Evolutionary conservation across 2,113 vertebrate genomes (phyloP).

Genomic region (Calyptomena viridis): DNA sequence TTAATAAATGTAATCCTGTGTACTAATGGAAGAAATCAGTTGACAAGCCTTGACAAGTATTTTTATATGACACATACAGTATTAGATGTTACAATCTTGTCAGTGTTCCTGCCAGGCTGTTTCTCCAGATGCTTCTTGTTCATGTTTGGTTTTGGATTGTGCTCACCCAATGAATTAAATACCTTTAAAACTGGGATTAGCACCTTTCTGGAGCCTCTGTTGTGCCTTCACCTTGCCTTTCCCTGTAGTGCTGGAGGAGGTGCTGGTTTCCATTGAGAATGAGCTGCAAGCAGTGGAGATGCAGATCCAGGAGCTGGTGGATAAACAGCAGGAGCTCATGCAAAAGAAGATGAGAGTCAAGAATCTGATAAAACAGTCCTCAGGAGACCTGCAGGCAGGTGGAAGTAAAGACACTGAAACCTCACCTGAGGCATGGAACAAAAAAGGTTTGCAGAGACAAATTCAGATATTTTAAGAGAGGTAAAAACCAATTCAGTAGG

Average conservation of each 20-base stretch:
- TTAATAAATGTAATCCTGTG: too few relatives aligned
- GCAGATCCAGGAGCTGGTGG: slow-evolving; percentile 87
- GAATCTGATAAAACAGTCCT: slow-evolving; percentile 75
- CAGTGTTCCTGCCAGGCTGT: background rate
- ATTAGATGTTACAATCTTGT: background rate
- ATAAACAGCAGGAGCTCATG: slow-evolving; percentile 83
- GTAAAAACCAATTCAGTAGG: background rate
- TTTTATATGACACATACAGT: background rate
- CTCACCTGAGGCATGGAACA: slow-evolving; percentile 74
- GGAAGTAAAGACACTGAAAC: slow-evolving; percentile 64
- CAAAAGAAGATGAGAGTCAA: slow-evolving; percentile 78
- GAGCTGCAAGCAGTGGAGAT: slow-evolving; percentile 87
- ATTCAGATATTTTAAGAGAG: background rate
- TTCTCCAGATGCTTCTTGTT: background rate
- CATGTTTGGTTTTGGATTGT: background rate
- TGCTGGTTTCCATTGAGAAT: slow-evolving; percentile 81
- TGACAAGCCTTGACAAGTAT: background rate
- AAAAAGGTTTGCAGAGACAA: slow-evolving; percentile 75
- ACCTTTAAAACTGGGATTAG: background rate
- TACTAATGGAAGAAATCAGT: background rate
- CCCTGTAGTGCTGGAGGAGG: slow-evolving; percentile 77
- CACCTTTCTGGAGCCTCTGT: background rate
- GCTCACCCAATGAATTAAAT: background rate
- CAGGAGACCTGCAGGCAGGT: slow-evolving; percentile 54
- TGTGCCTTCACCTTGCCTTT: background rate